phyloP scores from a whole-genome alignment of 2,113 vertebrate genomes.

The Sapayoa aenigma region DNA sequence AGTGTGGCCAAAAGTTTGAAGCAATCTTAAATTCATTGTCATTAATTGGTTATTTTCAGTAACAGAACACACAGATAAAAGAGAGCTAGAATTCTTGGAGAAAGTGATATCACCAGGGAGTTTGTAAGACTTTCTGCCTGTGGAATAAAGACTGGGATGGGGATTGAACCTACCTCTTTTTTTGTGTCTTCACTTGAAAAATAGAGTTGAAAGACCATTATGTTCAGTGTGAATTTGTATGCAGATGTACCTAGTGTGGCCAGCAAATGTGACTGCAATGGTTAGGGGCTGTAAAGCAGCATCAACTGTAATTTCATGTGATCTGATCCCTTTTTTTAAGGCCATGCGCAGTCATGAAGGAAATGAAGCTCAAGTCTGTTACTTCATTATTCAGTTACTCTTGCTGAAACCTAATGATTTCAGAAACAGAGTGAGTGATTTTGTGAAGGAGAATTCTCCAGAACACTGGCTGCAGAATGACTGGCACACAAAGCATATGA shows the following conservation, averaged over 20 bases:
- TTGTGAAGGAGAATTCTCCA: slow-evolving; percentile 97
- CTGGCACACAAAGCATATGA: slow-evolving; percentile 99
- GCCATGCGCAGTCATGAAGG: slow-evolving; percentile 98
- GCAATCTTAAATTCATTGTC: background rate
- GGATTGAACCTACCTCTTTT: background rate
- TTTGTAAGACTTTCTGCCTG: background rate
- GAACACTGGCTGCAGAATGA: slow-evolving; percentile 99
- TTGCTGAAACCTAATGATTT: slow-evolving; percentile 98
- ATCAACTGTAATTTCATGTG: background rate
- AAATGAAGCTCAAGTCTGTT: slow-evolving; percentile 98
- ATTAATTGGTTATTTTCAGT: background rate
- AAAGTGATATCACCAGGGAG: background rate
- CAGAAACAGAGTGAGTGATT: slow-evolving; percentile 95
- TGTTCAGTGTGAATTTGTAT: background rate
- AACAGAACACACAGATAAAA: background rate
- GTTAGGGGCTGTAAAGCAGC: background rate
- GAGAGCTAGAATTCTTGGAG: background rate
- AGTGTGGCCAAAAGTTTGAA: background rate
- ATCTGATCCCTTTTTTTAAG: slow-evolving; percentile 61
- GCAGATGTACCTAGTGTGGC: background rate
- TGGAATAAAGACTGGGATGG: background rate
- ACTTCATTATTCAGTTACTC: slow-evolving; percentile 98
- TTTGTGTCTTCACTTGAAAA: background rate
- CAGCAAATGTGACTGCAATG: background rate
- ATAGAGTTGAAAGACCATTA: background rate